These are phyloP conservation scores for Eulithis prunata DNA, from an alignment of 2,888 invertebrate genomes.

Conservation along the genomic window DNA sequence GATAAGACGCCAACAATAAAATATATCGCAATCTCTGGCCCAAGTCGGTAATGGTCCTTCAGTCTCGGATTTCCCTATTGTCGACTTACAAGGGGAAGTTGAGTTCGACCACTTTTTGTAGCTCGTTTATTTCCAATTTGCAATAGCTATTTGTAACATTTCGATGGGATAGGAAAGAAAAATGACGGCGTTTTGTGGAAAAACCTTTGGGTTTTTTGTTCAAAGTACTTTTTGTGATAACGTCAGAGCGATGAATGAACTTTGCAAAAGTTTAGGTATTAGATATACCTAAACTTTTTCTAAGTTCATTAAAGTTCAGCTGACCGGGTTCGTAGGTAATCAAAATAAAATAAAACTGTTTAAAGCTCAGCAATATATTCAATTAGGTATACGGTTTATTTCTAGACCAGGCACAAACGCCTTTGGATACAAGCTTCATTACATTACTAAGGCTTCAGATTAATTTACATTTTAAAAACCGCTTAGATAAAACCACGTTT, in stretches of 20 bases:
- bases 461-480: conserved; percentile 17
- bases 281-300: too few species aligned
- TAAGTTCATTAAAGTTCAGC: too few species aligned
- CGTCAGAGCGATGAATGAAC: conserved; percentile 18
- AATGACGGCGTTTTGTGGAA: conserved; percentile 45
- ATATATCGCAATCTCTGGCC: conserved; percentile 49
- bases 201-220: conserved; percentile 35
- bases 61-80: conserved; percentile 57
- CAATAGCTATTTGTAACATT: conserved; percentile 62
- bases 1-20: conserved; percentile 46
- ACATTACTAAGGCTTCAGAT: neutral
- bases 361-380: too few species aligned
- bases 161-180: conserved; percentile 48
- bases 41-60: conserved; percentile 53
- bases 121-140: conserved; percentile 68
- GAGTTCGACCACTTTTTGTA: conserved; percentile 56
- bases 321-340: neutral
- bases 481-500: conserved; percentile 5
- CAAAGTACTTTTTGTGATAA: conserved; percentile 17
- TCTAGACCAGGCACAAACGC: neutral
- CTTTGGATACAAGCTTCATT: neutral
- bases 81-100: conserved; percentile 53
- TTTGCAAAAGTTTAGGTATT: neutral
- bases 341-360: too few species aligned
- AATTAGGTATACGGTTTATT: too few species aligned